Evolutionary conservation across 1,140 invertebrate species (phyloP), one percentile per base, ranked within the genome.

Genomic region (Sminthurinus signatus): DNA sequence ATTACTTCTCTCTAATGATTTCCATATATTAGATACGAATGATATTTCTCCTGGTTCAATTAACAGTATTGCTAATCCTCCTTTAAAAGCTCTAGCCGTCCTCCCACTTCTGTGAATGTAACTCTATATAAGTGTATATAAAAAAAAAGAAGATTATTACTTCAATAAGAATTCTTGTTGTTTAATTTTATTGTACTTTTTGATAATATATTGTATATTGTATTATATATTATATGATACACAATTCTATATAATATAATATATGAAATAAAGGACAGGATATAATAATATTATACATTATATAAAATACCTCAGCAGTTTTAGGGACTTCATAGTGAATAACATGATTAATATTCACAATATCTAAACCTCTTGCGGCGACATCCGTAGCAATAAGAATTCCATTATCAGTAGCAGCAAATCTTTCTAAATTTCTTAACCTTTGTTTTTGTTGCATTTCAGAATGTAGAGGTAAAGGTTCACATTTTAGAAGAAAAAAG

Each of bases 271-370:
- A 36, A 8, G 5, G 32, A 36, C 32, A 15, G 17, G 39, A 44
- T 15, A 4, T 4, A 52, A 42, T 4, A 62, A 12, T 10, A 14
- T n/a, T 72, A 36, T 10, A 44, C n/a, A 62, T 10, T 57, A 55
- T 68, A 57, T 56, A 23, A 71, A 50, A 64, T 75, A 89, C 88
- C 80, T 99, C 95, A 31, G 90, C 88, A 19, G 94, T 97, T 73
- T 86, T 83, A 0, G 96, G 96, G 8, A 96, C 89, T 80, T 99
- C 94, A 80, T 97, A 99, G 78, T 99, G 96, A 72, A 99, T 85
- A 2, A 99, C 95, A 76, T 97, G 91, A 69, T 97, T 84, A 2
- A 99, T 86, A 74, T 87, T 84, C 4, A 91, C 89, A 75, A 99
- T 97, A 78, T 99, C 96, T 28, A 99, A 78, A 44, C 96, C 96